Evolutionary conservation across 2,888 invertebrate genomes (phyloP).

Genomic region (Cylindroiulus punctatus): DNA sequence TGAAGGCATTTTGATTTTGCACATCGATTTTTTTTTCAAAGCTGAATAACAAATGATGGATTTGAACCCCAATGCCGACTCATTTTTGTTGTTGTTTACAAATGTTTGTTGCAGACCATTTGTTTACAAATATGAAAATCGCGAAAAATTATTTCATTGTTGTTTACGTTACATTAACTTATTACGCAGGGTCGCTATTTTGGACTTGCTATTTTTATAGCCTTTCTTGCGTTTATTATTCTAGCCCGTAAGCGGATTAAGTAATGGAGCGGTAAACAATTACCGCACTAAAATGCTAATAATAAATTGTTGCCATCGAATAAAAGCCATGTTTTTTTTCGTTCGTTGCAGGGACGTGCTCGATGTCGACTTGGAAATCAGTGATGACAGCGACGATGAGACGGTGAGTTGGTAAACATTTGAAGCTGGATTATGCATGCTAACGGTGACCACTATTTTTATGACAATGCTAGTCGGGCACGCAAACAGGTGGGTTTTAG

Average conservation of each 20-base stretch:
- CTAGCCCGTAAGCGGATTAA: neutral
- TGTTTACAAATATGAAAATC: no score
- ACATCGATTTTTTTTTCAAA: no score
- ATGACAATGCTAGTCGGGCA: slow-evolving; percentile 24
- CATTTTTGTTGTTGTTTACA: no score
- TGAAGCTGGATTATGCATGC: neutral
- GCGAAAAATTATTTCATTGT: no score
- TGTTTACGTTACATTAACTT: no score
- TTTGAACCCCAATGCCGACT: no score
- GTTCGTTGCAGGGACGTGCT: slow-evolving; percentile 55
- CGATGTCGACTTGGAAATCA: slow-evolving; percentile 57
- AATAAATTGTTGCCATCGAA: neutral
- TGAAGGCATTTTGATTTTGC: no score
- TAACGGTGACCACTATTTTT: neutral
- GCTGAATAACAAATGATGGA: no score
- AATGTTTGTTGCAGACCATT: no score
- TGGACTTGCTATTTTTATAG: neutral
- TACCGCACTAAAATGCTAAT: neutral
- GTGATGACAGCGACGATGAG: slow-evolving; percentile 58
- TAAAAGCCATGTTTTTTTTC: neutral
- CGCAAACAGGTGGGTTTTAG: neutral
- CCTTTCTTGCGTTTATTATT: neutral
- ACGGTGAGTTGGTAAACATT: slow-evolving; percentile 51
- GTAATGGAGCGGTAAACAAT: neutral
- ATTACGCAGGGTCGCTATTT: no score